Evolutionary conservation across 2,113 vertebrate species (phyloP).

Genomic region (Oreochromis tanganicae): DNA sequence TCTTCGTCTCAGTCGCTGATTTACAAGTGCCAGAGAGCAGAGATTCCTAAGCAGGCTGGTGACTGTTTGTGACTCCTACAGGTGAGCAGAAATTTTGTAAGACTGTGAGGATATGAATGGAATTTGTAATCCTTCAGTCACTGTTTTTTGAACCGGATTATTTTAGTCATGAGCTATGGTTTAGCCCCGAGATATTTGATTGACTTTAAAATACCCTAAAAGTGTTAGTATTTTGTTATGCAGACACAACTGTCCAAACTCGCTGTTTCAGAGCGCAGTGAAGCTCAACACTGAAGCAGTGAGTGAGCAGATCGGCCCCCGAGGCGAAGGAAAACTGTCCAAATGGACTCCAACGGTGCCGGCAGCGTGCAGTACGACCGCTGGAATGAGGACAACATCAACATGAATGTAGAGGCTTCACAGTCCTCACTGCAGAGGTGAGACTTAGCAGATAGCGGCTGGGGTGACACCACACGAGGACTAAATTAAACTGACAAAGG

Average conservation of each 20-base stretch:
- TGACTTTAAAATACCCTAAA: neutral
- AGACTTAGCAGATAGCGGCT: neutral
- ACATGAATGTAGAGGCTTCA: conserved; percentile 48
- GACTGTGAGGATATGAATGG: neutral
- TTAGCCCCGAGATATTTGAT: neutral
- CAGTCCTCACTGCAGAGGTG: conserved; percentile 61
- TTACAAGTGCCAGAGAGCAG: neutral
- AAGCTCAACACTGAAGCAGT: neutral
- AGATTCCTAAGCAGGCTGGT: neutral
- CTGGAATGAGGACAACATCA: conserved; percentile 78
- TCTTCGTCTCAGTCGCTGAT: neutral
- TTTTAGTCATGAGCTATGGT: neutral
- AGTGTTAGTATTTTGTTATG: neutral
- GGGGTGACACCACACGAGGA: neutral
- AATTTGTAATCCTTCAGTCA: neutral
- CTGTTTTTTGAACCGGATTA: neutral
- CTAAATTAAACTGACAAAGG: neutral
- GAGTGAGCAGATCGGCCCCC: neutral
- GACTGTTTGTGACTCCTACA: neutral
- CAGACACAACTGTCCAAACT: neutral
- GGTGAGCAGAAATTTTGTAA: conserved; percentile 12
- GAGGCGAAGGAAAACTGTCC: conserved; percentile 67
- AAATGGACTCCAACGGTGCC: conserved; percentile 68
- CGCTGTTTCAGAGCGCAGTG: neutral
- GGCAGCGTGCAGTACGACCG: conserved; percentile 70